These are phyloP conservation scores for Choreutis nemorana DNA, from an alignment of 2,888 invertebrate genomes.

Conservation along the genomic window DNA sequence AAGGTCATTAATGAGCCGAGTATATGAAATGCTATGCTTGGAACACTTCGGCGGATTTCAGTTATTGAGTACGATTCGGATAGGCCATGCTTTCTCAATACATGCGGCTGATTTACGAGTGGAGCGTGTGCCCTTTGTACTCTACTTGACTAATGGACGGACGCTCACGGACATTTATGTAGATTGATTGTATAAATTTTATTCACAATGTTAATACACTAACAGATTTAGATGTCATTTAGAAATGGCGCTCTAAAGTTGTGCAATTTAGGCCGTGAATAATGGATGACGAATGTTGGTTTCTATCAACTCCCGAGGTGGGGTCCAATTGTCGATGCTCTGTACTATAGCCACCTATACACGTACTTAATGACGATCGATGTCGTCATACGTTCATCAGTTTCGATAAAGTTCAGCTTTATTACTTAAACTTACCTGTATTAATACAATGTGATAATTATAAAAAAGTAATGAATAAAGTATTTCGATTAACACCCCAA, in stretches of 20 bases:
- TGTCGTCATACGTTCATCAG: no score
- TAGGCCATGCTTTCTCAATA: slow-evolving; percentile 58
- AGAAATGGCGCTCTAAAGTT: slow-evolving; percentile 66
- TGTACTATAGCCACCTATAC: slow-evolving; percentile 21
- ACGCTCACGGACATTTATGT: slow-evolving; percentile 67
- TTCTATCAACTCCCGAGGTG: slow-evolving; percentile 50
- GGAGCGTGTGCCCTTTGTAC: slow-evolving; percentile 65
- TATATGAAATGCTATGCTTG: not conserved
- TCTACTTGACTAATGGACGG: slow-evolving; percentile 63
- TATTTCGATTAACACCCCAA: no score
- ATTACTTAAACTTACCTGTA: no score
- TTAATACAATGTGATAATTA: no score
- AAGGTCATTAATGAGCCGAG: slow-evolving; percentile 53
- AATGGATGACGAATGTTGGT: slow-evolving; percentile 62
- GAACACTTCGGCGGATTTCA: slow-evolving; percentile 20
- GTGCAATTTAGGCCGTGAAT: slow-evolving; percentile 66
- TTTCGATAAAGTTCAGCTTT: slow-evolving; percentile 10
- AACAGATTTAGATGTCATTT: slow-evolving; percentile 68
- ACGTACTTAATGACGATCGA: no score
- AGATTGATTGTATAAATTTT: slow-evolving; percentile 68
- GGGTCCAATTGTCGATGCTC: slow-evolving; percentile 39
- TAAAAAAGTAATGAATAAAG: no score
- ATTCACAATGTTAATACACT: slow-evolving; percentile 67
- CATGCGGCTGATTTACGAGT: slow-evolving; percentile 63
- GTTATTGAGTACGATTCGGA: slow-evolving; percentile 60